These are phyloP conservation scores for Amiota mariae DNA, from an alignment of 2,888 invertebrate genomes.

Conservation along the genomic window DNA sequence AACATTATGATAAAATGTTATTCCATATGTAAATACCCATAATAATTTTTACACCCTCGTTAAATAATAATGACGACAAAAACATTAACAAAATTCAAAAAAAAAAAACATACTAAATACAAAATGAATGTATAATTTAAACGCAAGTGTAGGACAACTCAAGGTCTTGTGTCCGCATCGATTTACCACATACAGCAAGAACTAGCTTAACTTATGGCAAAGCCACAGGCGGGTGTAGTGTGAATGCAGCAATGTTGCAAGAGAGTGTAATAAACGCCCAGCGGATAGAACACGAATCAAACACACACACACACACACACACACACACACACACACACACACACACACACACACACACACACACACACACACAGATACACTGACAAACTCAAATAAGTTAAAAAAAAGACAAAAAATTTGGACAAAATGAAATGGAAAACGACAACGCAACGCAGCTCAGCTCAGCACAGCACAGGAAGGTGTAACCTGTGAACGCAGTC, in stretches of 20 bases:
- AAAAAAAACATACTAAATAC: conserved; percentile 5
- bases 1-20: conserved; percentile 53
- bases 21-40: conserved; percentile 17
- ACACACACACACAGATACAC: conserved; percentile 24
- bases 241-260: conserved; percentile 29
- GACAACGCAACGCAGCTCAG: conserved; percentile 12
- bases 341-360: conserved; percentile 21
- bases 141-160: conserved; percentile 51
- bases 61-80: conserved; percentile 18
- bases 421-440: conserved; percentile 64
- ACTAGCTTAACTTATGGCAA: neutral
- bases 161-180: conserved; percentile 59
- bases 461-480: neutral
- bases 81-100: conserved; percentile 4
- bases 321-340: conserved; percentile 20
- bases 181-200: conserved; percentile 53
- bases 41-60: conserved; percentile 52
- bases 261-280: conserved; percentile 35
- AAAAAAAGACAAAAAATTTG: conserved; percentile 61
- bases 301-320: conserved; percentile 9
- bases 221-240: conserved; percentile 24
- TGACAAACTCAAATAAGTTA: conserved; percentile 41
- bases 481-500: too few species aligned
- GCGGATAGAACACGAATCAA: conserved; percentile 10
- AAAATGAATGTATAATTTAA: conserved; percentile 48